A percentile compares a stretch with the other conserved stretches of the same genome.
These are phyloP conservation scores for Tachysurus vachellii DNA, from an alignment of 2,113 vertebrate genomes.

Conservation along the genomic window DNA sequence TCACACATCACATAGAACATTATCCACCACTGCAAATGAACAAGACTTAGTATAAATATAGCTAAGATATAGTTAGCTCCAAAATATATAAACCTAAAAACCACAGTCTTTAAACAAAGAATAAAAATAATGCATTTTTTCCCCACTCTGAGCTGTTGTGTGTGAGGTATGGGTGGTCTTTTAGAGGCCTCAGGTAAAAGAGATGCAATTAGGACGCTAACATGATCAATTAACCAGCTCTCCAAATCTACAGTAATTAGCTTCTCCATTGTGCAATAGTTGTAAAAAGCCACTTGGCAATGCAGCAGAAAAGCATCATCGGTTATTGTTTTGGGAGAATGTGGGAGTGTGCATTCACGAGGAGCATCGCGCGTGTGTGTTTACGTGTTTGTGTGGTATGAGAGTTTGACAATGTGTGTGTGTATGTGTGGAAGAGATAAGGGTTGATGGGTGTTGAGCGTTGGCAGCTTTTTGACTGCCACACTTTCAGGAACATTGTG, in stretches of 20 bases:
- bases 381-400: slow-evolving; percentile 31
- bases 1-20: neutral
- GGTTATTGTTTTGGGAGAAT: slow-evolving; percentile 70
- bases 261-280: slow-evolving; percentile 76
- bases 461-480: slow-evolving; percentile 47
- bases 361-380: slow-evolving; percentile 43
- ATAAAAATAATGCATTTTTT: slow-evolving; percentile 27
- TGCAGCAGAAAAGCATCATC: slow-evolving; percentile 74
- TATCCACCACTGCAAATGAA: neutral
- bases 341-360: slow-evolving; percentile 47
- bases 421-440: slow-evolving; percentile 31
- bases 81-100: slow-evolving; percentile 50
- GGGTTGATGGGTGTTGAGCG: slow-evolving; percentile 37
- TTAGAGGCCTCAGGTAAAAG: slow-evolving; percentile 64
- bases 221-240: slow-evolving; percentile 79
- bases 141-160: slow-evolving; percentile 44
- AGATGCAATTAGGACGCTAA: slow-evolving; percentile 78
- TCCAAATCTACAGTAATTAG: slow-evolving; percentile 81
- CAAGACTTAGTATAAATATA: neutral
- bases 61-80: neutral
- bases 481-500: slow-evolving; percentile 30
- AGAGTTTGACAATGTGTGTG: slow-evolving; percentile 41
- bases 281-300: slow-evolving; percentile 79
- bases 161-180: slow-evolving; percentile 51
- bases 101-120: slow-evolving; percentile 24